Conservation (phyloP, 2,797 vertebrate species). For the Chaenodraco wilsoni region DNA sequence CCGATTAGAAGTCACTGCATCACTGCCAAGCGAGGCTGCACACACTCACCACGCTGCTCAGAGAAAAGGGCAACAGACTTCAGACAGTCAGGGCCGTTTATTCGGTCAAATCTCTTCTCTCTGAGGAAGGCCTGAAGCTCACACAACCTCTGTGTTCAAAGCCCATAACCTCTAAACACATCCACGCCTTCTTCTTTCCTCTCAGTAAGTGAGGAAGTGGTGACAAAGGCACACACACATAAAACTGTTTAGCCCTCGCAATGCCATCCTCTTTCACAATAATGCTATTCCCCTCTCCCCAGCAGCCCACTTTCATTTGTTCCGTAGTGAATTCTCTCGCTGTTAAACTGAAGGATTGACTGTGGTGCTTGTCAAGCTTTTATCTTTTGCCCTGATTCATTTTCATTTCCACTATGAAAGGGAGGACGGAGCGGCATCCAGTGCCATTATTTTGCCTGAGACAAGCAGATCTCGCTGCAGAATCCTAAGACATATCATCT, state of each 20-base stretch:
- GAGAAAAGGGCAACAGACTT: slow-evolving; percentile 47
- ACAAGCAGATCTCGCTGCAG: slow-evolving; percentile 52
- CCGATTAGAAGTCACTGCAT: slow-evolving; percentile 74
- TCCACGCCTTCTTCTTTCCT: slow-evolving; percentile 24
- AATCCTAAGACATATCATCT: slow-evolving; percentile 75
- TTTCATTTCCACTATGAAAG: slow-evolving; percentile 75
- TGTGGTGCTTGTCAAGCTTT: slow-evolving; percentile 77
- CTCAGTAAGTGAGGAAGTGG: slow-evolving; percentile 41
- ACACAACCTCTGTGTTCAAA: slow-evolving; percentile 37
- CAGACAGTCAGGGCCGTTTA: slow-evolving; percentile 28
- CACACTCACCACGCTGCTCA: slow-evolving; percentile 20
- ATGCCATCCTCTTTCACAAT: slow-evolving; percentile 61
- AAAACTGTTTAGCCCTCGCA: slow-evolving; percentile 44
- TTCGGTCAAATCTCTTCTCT: slow-evolving; percentile 51
- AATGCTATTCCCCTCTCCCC: slow-evolving; percentile 67
- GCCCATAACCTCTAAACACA: slow-evolving; percentile 43
- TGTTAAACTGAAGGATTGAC: slow-evolving; percentile 83
- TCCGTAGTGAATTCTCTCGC: slow-evolving; percentile 75
- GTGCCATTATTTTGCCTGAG: slow-evolving; percentile 68
- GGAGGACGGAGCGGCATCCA: slow-evolving; percentile 62
- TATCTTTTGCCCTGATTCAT: slow-evolving; percentile 83
- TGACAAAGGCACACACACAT: slow-evolving; percentile 43
- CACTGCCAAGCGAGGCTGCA: slow-evolving; percentile 50
- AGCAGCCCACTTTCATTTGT: slow-evolving; percentile 76
- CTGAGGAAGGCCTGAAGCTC: slow-evolving; percentile 36